phyloP scores from a whole-genome alignment of 2,113 vertebrate genomes.

The Epinephelus moara region DNA sequence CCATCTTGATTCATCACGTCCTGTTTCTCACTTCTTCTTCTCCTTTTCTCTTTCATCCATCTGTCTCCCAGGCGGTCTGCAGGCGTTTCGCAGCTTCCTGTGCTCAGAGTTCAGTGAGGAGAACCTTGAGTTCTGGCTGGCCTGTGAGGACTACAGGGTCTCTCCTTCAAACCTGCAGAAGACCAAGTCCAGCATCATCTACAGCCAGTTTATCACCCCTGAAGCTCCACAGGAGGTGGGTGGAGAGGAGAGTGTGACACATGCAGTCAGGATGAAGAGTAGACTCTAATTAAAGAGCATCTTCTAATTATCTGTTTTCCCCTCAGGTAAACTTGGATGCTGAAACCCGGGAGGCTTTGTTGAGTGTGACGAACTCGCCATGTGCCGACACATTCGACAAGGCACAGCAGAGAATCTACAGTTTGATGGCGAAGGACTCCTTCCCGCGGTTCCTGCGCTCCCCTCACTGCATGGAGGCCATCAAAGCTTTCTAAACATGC shows the following conservation, averaged over 20 bases:
- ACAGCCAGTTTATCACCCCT: slow-evolving; percentile 88
- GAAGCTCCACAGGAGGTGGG: slow-evolving; percentile 91
- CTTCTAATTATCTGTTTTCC: neutral
- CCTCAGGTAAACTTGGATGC: slow-evolving; percentile 93
- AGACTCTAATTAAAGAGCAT: neutral
- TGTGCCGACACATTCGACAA: slow-evolving; percentile 82
- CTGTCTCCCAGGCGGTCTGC: slow-evolving; percentile 84
- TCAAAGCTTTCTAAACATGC: slow-evolving; percentile 59
- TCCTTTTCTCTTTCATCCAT: slow-evolving; percentile 1
- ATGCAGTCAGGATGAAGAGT: neutral
- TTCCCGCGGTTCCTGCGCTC: slow-evolving; percentile 93
- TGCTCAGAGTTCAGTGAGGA: slow-evolving; percentile 95
- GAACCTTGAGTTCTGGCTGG: slow-evolving; percentile 95
- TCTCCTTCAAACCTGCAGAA: slow-evolving; percentile 80
- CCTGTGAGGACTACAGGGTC: slow-evolving; percentile 92
- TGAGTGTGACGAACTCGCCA: slow-evolving; percentile 84
- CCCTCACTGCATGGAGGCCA: slow-evolving; percentile 81
- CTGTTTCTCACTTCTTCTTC: too few relatives aligned
- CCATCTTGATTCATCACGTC: neutral
- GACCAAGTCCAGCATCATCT: slow-evolving; percentile 89
- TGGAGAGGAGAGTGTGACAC: neutral
- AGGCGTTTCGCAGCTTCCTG: slow-evolving; percentile 89
- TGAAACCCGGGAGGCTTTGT: slow-evolving; percentile 89
- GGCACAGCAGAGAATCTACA: slow-evolving; percentile 92
- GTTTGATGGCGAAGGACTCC: slow-evolving; percentile 93